Base-by-base conservation (phyloP, 2,113 vertebrate genomes). In the Bothrops jararaca region DNA sequence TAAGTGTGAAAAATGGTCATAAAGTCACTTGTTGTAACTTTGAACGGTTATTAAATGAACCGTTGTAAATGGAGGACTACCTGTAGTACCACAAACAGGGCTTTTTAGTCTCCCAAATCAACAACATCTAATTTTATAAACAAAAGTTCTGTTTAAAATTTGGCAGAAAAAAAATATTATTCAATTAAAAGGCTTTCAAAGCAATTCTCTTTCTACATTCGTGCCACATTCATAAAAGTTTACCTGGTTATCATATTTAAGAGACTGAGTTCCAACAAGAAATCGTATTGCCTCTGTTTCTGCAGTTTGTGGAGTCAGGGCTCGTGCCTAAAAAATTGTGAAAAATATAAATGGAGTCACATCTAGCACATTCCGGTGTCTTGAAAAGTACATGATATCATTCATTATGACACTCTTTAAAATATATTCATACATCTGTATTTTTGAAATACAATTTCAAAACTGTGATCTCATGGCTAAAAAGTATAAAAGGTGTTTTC, bases 201-300 rank as follows among this genome's bases (percentile, higher is more conserved):
- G 94, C 74, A 86, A 57, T 89, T 92, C 29, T 80, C 42, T 23
- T 85, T 90, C 88, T 57, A 88, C 91, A 94, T 88, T 56, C 15
- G 90, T 57, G 90, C 56, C 89, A 90, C 85, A 93, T 95, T 96
- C 94, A 93, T 93, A 95, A 95, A 95, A 88, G 95, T 90, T 97
- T 97, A 99, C 99, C 99, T 99, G 99, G 97, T 99, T 99, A 96
- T 99, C 99, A 96, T 98, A 99, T 96, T 99, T 99, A 34, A 99
- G 98, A 85, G 99, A 99, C 96, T 99, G 99, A 1, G 99, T 99
- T 94, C 99, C 99, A 96, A 99, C 99, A 86, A 99, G 97, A 96
- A 99, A 99, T 88, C 99, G 98, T 94, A 99, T 99, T 94, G 99
- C 98, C 96, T 99, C 99, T 0, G 99, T 99, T 96, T 99, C 99